phyloP scores from a whole-genome alignment of 2,888 invertebrate species.

The Leptopilina myrica region DNA sequence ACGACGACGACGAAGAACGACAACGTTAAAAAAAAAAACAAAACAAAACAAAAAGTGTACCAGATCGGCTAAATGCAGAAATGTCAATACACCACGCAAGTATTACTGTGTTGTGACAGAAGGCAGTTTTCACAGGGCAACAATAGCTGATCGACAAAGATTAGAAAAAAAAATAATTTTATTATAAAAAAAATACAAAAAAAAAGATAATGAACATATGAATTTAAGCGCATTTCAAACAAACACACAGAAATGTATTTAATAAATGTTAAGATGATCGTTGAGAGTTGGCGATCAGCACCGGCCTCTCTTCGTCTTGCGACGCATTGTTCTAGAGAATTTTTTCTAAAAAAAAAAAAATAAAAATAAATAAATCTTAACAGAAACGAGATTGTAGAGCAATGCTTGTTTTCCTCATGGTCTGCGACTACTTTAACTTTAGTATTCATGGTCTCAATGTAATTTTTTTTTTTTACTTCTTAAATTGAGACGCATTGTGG shows the following conservation, averaged over 20 bases:
- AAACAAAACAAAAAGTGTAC: slow-evolving; percentile 49
- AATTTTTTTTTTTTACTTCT: neutral
- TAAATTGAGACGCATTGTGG: neutral
- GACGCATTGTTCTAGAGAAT: slow-evolving; percentile 64
- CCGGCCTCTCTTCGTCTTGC: slow-evolving; percentile 65
- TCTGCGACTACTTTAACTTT: slow-evolving; percentile 19
- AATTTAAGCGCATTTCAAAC: slow-evolving; percentile 65
- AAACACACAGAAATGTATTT: slow-evolving; percentile 63
- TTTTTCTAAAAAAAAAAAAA: slow-evolving; percentile 60
- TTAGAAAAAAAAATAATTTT: slow-evolving; percentile 76
- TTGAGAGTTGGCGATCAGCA: slow-evolving; percentile 60
- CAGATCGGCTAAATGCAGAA: slow-evolving; percentile 68
- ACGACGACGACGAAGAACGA: slow-evolving; percentile 43
- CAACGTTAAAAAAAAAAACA: slow-evolving; percentile 42
- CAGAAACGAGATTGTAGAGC: slow-evolving; percentile 38
- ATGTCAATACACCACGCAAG: slow-evolving; percentile 74
- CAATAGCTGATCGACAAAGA: slow-evolving; percentile 82
- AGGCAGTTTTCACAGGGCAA: slow-evolving; percentile 85
- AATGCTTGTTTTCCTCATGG: slow-evolving; percentile 30
- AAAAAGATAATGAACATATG: slow-evolving; percentile 65
- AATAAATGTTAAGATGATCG: slow-evolving; percentile 55
- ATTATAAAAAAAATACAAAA: slow-evolving; percentile 79
- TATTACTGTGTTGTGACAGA: slow-evolving; percentile 79
- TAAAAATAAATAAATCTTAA: neutral
- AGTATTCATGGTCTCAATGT: slow-evolving; percentile 5